Evolutionary conservation across 1,140 invertebrate genomes (phyloP).

Genomic region (Panulirus ornatus): DNA sequence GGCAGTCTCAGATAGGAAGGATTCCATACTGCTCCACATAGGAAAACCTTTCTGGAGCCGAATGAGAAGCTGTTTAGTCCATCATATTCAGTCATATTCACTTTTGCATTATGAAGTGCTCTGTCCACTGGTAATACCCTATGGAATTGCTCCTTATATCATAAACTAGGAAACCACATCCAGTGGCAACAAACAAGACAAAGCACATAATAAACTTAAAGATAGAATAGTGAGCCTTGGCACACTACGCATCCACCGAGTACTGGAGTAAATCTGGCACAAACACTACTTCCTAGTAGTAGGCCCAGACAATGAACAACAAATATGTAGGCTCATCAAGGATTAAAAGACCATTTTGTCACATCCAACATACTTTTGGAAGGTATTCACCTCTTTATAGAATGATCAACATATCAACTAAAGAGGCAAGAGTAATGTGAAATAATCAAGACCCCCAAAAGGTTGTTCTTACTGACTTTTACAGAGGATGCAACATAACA

Average conservation of each 20-base stretch:
- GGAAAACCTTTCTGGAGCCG: conserved; percentile 8
- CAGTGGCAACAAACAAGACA: conserved; percentile 37
- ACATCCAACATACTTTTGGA: conserved; percentile 43
- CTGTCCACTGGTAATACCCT: conserved; percentile 36
- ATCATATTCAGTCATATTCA: conserved; percentile 13
- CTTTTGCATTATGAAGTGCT: conserved; percentile 50
- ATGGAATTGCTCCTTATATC: background rate
- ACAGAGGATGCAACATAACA: conserved; percentile 60
- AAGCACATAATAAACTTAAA: conserved; percentile 51
- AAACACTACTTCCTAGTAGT: conserved; percentile 15
- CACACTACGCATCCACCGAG: conserved; percentile 4
- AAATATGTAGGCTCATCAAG: conserved; percentile 32
- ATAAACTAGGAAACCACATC: conserved; percentile 1
- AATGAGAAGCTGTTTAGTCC: conserved; percentile 43
- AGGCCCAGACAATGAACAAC: conserved; percentile 26
- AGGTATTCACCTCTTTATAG: background rate
- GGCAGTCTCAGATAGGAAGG: conserved; percentile 1
- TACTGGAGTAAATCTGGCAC: conserved; percentile 16
- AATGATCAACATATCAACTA: conserved; percentile 19
- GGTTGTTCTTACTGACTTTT: conserved; percentile 45
- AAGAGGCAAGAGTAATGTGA: conserved; percentile 30
- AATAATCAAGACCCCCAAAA: conserved; percentile 64
- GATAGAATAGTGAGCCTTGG: conserved; percentile 9
- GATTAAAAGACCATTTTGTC: conserved; percentile 50
- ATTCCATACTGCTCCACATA: conserved; percentile 7